Evolutionary conservation across 2,113 vertebrate genomes (phyloP), one percentile per base, ranked within the genome.

Genomic region (Ivindomyrus marchei): DNA sequence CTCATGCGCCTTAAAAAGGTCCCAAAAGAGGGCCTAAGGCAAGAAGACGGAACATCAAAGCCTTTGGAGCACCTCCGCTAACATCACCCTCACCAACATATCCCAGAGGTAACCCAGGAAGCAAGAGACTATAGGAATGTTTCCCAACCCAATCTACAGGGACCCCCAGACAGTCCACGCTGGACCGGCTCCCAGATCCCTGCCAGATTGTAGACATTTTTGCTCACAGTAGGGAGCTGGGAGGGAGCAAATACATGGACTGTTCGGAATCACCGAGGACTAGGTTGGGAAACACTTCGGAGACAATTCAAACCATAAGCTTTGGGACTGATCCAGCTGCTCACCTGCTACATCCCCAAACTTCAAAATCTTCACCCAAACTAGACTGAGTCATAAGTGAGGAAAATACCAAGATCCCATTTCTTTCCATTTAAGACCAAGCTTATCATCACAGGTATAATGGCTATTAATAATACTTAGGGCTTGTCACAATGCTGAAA

Each of bases 1-100:
- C 89, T 13, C 49, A 91, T 88, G 85, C 24, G 77, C 89, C 83
- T 24, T 39, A 39, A 83, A 45, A 46, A 85, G 10, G 19, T 24
- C 80, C 31, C 36, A 39, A 77, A 85, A 85, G 45, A 47, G 83
- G 45, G 83, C 15, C 21, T 47, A 85, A 85, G 3, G 24, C 13
- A 46, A n/a, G 15, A 45, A 47, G 21, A 46, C 1, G 0, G 45
- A 47, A 47, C 8, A 19, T 47, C 7, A 45, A 27, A 42, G 39
- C 21, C 83, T n/a, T 47, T 45, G 39, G 36, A 46, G 39, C 39
- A n/a, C 19, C 13, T n/a, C 9, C 1, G 10, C 83, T 46, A n/a
- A 24, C 45, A 47, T 46, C 42, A 85, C 83, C 83, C 39, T 27
- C 19, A 47, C 83, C 83, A n/a, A 85, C 5, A 85, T 47, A 85